Evolutionary conservation across 2,113 vertebrate species (phyloP), one percentile per base, ranked within the genome.

Genomic region (Rhineura floridana): DNA sequence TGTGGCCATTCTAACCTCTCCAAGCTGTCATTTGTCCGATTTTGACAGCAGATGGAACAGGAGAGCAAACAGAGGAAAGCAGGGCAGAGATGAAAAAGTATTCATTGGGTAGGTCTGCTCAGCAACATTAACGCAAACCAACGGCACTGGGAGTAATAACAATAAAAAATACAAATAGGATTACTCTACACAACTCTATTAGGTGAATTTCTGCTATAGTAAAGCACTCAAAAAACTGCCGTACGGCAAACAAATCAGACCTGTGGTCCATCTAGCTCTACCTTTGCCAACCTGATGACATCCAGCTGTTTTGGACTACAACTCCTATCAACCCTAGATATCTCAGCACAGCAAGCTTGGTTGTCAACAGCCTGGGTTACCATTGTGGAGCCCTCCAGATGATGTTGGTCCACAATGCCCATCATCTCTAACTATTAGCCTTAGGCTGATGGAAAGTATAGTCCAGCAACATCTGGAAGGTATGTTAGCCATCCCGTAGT

Each of bases 1-100:
- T 89, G n/a, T 73, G 94, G 91, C 96, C 67, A 39, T 93, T 89
- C 93, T 91, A 96, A 91, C 95, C 95, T 92, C 94, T 92, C 90
- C 42, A 76, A 89, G 91, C 95, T 93, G 92, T 94, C 95, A 91
- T 92, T 95, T 94, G 93, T 95, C 87, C 89, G 92, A 84, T 90
- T 95, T 94, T 90, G 92, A 94, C 79, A 89, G 95, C 94, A 76
- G 72, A 91, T 76, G 83, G 86, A 90, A 93, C 88, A 42, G 75
- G 42, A 90, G 87, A 90, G 93, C 69, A 10, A 89, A 50, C 5
- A 25, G n/a, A 88, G 84, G 79, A 55, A 28, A 90, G 91, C 81
- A 80, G 46, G 88, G 77, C 19, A 77, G 46, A 63, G 52, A 63
- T 86, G 73, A 44, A 67, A 55, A 4, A 21, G 36, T 91, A 69